Evolutionary conservation across 2,888 invertebrate genomes (phyloP), one percentile per base, ranked within the genome.

Genomic region (Aporophyla lueneburgensis): DNA sequence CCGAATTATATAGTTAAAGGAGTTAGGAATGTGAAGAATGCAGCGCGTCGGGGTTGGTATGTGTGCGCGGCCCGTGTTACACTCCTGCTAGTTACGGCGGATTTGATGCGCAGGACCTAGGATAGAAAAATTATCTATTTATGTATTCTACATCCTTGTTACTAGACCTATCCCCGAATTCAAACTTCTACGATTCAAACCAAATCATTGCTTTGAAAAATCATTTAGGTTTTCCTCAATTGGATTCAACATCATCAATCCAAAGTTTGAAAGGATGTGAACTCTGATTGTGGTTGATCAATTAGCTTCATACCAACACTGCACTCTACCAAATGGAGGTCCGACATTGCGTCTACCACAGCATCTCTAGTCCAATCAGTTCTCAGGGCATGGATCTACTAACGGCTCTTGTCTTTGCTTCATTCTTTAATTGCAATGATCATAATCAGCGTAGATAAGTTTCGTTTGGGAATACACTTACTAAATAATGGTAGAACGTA

Each of bases 1-100:
- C 92, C 93, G 92, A 95, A 96, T 95, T 94, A 95, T 95, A 95
- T 94, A 93, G 93, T 95, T 93, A 91, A 92, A 89, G 91, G 89
- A 77, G 86, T 82, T 82, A 80, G 90, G 92, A 92, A 94, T 93
- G 91, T 81, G 80, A 51, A 46, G 85, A 87, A 89, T 89, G 87
- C 88, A 83, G 87, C 90, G 90, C 89, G 80, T 84, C 82, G 84
- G 85, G 88, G 89, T 88, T 90, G 91, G 81, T 71, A 87, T 86
- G 80, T 86, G 85, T 77, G 82, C 82, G 40, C 51, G 74, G 62
- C 19, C 59, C 49, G 43, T n/a, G 51, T 0, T 10, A 58, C 69
- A 87, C 83, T 87, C 84, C 74, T n/a, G 75, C 27, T 87, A 49
- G 40, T 16, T 53, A 70, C 59, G 12, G 2, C 16, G 68, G 74